These are phyloP conservation scores for Drosophila birchii DNA, from an alignment of 2,888 invertebrate genomes.

Conservation along the genomic window DNA sequence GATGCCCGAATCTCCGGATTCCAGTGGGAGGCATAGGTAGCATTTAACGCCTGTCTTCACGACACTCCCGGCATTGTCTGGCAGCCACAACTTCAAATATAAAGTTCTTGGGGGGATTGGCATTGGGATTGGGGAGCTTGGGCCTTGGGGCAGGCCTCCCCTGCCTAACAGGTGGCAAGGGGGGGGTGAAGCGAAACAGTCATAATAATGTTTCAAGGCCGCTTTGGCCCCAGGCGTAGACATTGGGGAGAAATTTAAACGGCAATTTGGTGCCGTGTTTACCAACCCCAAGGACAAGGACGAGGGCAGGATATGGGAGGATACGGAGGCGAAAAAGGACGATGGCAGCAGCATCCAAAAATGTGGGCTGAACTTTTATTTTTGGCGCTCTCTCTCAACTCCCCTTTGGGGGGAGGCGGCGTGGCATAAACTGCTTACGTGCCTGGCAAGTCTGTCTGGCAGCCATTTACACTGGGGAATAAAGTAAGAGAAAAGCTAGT, in stretches of 20 bases:
- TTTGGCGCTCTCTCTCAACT: conserved; percentile 36
- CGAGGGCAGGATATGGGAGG: neutral
- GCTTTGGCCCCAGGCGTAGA: conserved; percentile 53
- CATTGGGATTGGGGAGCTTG: neutral
- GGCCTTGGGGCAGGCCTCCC: conserved; percentile 21
- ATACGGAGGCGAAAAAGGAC: conserved; percentile 42
- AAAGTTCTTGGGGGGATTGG: conserved; percentile 49
- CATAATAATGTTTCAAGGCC: conserved; percentile 79
- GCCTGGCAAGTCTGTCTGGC: conserved; percentile 56
- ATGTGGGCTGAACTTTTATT: conserved; percentile 55
- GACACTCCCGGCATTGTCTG: conserved; percentile 53
- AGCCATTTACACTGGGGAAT: conserved; percentile 2
- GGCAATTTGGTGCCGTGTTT: conserved; percentile 80
- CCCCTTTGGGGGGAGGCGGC: conserved; percentile 1
- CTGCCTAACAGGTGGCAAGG: conserved; percentile 29
- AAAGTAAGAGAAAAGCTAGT: neutral
- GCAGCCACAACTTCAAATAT: conserved; percentile 73
- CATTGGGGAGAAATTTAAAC: conserved; percentile 78
- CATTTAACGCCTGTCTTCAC: conserved; percentile 61
- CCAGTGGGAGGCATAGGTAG: conserved; percentile 58
- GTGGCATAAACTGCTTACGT: conserved; percentile 72
- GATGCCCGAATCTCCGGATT: conserved; percentile 10
- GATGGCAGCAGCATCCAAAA: conserved; percentile 62
- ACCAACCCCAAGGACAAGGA: conserved; percentile 75
- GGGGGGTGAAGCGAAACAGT: conserved; percentile 52